A percentile compares a stretch with the other conserved stretches of the same genome.
Evolutionary conservation across 1,140 invertebrate species (phyloP).

Genomic region (Apocrypta bakeri): DNA sequence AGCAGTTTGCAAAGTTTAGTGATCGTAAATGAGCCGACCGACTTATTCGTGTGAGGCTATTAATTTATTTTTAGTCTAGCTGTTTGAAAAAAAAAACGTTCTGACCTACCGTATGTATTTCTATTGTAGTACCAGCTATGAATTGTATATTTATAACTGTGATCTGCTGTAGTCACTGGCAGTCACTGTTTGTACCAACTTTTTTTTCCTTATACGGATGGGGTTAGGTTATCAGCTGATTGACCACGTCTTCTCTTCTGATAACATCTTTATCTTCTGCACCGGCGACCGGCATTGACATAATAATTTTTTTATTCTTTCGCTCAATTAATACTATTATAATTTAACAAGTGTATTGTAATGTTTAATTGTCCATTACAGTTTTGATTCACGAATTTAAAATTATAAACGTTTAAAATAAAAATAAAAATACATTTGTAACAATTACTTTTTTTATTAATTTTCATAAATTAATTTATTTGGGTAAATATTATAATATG

Average conservation of each 20-base stretch:
- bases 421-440: no score
- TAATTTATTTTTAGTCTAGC: not conserved
- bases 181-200: not conserved
- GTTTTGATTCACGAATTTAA: no score
- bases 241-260: constrained; percentile 4
- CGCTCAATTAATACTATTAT: no score
- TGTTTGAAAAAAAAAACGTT: not conserved
- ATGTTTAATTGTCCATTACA: no score
- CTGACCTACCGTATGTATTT: not conserved
- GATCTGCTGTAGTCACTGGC: not conserved
- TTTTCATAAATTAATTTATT: no score
- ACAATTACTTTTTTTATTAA: no score
- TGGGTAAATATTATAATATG: no score
- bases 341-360: no score
- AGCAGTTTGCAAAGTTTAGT: not conserved
- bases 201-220: not conserved
- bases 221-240: constrained; percentile 20
- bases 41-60: not conserved
- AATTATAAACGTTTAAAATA: no score
- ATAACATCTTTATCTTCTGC: not conserved
- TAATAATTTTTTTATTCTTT: no score
- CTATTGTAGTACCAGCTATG: no score
- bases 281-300: not conserved
- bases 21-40: not conserved
- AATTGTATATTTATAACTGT: not conserved